phyloP scores from a whole-genome alignment of 2,113 vertebrate genomes.

The Cyanistes caeruleus region DNA sequence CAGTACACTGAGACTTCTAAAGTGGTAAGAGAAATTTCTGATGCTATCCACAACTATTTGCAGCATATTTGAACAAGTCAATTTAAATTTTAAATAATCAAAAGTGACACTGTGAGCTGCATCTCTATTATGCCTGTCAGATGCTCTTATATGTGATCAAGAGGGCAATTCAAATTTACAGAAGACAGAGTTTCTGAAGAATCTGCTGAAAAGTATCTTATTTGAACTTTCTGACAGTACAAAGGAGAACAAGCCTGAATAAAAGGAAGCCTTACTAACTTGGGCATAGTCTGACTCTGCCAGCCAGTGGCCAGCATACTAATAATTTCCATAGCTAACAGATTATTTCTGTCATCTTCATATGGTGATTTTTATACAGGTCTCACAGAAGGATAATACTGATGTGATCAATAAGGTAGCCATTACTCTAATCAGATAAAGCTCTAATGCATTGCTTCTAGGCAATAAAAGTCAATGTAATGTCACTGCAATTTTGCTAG shows the following conservation, averaged over 20 bases:
- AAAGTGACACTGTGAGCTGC: not conserved
- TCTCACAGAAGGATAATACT: not conserved
- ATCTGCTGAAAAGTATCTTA: not conserved
- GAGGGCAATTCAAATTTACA: not conserved
- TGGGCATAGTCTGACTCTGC: not conserved
- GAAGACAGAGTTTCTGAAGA: not conserved
- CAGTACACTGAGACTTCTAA: not conserved
- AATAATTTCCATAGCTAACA: not conserved
- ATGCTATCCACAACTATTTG: not conserved
- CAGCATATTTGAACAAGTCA: not conserved
- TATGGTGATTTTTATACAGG: not conserved
- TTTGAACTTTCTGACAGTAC: not conserved
- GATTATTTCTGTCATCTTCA: not conserved
- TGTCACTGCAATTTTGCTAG: not conserved
- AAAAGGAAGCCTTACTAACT: not conserved
- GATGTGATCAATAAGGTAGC: not conserved
- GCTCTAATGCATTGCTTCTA: not conserved
- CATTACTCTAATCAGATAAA: not conserved
- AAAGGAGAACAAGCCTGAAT: not conserved
- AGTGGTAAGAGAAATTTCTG: not conserved
- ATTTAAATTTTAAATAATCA: conserved; percentile 1
- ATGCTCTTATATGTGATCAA: not conserved
- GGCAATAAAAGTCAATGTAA: not conserved
- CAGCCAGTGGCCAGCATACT: not conserved
- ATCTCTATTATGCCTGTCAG: not conserved